phyloP scores from a whole-genome alignment of 2,797 vertebrate species.

The Lophius americanus region DNA sequence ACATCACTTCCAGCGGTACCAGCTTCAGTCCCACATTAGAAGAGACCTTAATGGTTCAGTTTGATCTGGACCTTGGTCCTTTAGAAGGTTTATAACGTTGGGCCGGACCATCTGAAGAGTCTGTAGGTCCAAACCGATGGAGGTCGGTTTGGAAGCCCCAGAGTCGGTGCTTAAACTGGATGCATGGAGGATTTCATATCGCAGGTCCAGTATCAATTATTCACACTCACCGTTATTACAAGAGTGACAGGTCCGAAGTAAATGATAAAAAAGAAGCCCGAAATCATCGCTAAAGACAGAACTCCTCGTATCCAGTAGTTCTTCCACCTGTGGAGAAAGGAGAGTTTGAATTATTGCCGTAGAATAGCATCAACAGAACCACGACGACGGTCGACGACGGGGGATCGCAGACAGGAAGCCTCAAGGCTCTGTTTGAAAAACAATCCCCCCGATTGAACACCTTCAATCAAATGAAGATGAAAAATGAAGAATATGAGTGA shows the following conservation, averaged over 20 bases:
- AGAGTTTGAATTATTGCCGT: neutral
- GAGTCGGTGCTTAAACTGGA: neutral
- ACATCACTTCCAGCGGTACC: too few species aligned
- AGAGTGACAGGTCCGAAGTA: slow-evolving; percentile 94
- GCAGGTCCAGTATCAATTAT: neutral
- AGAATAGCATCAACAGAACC: neutral
- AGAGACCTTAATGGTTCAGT: too few species aligned
- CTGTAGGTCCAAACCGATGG: too few species aligned
- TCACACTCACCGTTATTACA: slow-evolving; percentile 80
- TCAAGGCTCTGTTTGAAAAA: neutral
- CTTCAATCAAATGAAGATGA: too few species aligned
- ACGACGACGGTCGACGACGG: too few species aligned
- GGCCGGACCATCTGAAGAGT: too few species aligned
- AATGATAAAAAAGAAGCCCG: slow-evolving; percentile 91
- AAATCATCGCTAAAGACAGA: slow-evolving; percentile 93
- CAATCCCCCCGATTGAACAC: too few species aligned
- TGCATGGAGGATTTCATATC: neutral
- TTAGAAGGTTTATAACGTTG: too few species aligned
- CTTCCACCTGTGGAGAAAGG: slow-evolving; percentile 88
- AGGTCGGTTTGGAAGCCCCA: too few species aligned
- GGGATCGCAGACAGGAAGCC: neutral
- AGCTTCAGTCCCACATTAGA: too few species aligned
- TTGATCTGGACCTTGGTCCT: too few species aligned
- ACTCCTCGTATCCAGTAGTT: slow-evolving; percentile 99
- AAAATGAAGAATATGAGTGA: too few species aligned